These are phyloP conservation scores for Nephrotoma flavescens DNA, from an alignment of 2,888 invertebrate species.

Conservation along the genomic window DNA sequence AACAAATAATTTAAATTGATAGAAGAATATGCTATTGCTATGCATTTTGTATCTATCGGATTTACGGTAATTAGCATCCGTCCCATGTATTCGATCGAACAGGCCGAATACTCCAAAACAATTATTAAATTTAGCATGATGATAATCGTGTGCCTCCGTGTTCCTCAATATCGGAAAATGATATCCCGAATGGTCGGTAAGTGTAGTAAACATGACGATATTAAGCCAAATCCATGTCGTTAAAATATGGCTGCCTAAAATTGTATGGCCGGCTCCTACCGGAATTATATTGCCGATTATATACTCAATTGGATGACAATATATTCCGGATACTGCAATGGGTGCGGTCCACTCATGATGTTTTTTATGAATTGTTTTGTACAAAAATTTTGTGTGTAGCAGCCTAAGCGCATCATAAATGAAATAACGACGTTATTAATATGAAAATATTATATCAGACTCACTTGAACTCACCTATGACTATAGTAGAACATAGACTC, in stretches of 20 bases:
- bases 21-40: not conserved
- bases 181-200: slow-evolving; percentile 8
- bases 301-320: slow-evolving; percentile 7
- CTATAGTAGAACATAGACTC: not conserved
- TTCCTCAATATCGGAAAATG: slow-evolving; percentile 5
- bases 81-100: not conserved
- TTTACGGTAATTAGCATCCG: not conserved
- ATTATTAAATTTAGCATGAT: slow-evolving; percentile 6
- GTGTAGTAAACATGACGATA: slow-evolving; percentile 4
- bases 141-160: slow-evolving; percentile 8
- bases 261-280: not conserved
- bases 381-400: slow-evolving; percentile 5
- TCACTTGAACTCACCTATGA: not conserved
- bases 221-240: slow-evolving; percentile 5
- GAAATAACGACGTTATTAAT: not conserved
- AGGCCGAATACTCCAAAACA: not conserved
- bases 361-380: slow-evolving; percentile 8
- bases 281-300: slow-evolving; percentile 5
- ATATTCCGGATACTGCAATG: slow-evolving; percentile 5
- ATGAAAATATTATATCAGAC: not conserved
- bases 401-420: not conserved
- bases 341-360: slow-evolving; percentile 9
- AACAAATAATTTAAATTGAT: not conserved
- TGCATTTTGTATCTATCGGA: not conserved
- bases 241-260: slow-evolving; percentile 1